phyloP scores from a whole-genome alignment of 2,888 invertebrate genomes.

The Perithous albicinctus region DNA sequence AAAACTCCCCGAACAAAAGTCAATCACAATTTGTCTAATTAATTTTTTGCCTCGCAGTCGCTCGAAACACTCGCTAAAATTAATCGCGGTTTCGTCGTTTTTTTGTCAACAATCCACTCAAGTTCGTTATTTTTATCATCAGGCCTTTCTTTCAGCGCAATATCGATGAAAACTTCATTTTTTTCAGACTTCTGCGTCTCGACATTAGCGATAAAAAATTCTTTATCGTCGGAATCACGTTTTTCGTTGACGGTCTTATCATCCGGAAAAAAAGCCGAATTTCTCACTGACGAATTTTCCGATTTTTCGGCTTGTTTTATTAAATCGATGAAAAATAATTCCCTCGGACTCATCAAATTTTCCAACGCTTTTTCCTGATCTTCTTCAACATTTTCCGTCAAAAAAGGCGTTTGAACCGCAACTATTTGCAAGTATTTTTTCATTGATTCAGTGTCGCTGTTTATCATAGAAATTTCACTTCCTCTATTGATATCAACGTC shows the following conservation, averaged over 20 bases:
- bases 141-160: conserved; percentile 1
- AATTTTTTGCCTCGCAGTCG: neutral
- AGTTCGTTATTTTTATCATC: neutral
- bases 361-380: conserved; percentile 57
- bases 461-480: neutral
- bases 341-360: conserved; percentile 81
- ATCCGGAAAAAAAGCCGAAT: neutral
- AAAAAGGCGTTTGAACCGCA: conserved; percentile 69
- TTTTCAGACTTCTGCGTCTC: conserved; percentile 65
- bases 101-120: conserved; percentile 49
- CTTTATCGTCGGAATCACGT: conserved; percentile 3
- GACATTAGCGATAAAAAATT: conserved; percentile 75
- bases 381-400: conserved; percentile 43
- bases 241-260: conserved; percentile 33
- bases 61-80: conserved; percentile 26
- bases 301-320: conserved; percentile 79
- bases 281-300: conserved; percentile 49
- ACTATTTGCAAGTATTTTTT: conserved; percentile 74
- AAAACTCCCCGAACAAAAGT: neutral
- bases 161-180: conserved; percentile 71
- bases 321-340: conserved; percentile 84
- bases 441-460: conserved; percentile 63
- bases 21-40: neutral
- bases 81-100: conserved; percentile 58
- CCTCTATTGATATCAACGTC: conserved; percentile 40